Base-by-base conservation (phyloP, 2,797 vertebrate species). In the Manis crassicaudata region DNA sequence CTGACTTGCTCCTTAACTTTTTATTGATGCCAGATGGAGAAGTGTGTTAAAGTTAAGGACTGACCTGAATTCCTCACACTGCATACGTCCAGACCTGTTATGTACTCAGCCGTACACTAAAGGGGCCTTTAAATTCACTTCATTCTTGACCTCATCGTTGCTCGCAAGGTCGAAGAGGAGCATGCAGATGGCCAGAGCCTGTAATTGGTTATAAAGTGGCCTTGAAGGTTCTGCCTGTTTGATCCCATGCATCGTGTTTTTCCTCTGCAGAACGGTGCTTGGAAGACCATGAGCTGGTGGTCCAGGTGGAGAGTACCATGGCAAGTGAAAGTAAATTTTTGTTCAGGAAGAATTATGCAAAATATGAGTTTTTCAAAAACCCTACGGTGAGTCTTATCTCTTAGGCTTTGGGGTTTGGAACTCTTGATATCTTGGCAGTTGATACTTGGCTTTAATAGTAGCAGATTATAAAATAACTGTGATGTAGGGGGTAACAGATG, bases 291-390 rank as follows among this genome's bases (percentile, higher is more conserved):
- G 99, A 99, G 97, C 97, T 99, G 95, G 99, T 99, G 98, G 99
- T 99, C 95, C 99, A 99, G 98, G 99, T 99, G 50, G 99, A 99
- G 96, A 98, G 99, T 72, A 99, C 99, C 87, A 99, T 99, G 99
- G 99, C 98, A 98, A 99, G 98, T 50, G 99, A 99, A 95, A 99
- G 99, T 95, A 99, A 99, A 98, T 99, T 99, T 98, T 98, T 99
- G 95, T 99, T 99, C 99, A 99, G 99, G 98, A 99, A 99, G 99
- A 99, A 99, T 98, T 99, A 99, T 93, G 99, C 99, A 97, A 99
- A 99, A 98, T 99, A 99, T 0, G 99, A 99, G 99, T 99, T 99
- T 98, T 99, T 99, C 98, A 99, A 99, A 98, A 99, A 99, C 98
- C 99, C 99, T 18, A 96, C 99, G 99, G 99, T 99, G 97, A 99